Conservation (phyloP, 2,888 invertebrate genomes). For the Sarcophaga carnaria region DNA sequence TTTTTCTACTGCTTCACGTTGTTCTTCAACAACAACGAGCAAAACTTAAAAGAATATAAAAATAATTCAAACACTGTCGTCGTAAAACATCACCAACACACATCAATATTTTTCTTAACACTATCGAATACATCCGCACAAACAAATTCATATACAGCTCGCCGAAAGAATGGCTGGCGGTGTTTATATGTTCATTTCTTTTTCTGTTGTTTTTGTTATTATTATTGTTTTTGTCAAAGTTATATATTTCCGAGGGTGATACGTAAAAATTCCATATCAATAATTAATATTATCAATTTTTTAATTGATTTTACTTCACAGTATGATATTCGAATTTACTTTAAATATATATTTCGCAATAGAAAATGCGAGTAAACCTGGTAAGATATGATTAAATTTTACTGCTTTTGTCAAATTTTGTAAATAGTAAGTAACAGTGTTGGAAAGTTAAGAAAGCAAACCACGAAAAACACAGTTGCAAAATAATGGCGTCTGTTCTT, state of each 20-base stretch:
- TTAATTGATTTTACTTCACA: constrained; percentile 15
- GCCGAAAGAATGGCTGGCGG: background rate
- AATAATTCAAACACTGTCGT: constrained; percentile 59
- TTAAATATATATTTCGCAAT: background rate
- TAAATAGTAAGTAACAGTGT: constrained; percentile 15
- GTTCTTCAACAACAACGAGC: constrained; percentile 49
- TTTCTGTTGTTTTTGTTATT: constrained; percentile 17
- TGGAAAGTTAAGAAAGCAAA: constrained; percentile 1
- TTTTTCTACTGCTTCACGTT: constrained; percentile 47
- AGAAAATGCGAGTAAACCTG: constrained; percentile 14
- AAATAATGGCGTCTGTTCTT: background rate
- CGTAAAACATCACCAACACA: constrained; percentile 26
- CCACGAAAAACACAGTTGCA: constrained; percentile 20
- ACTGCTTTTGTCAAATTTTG: background rate
- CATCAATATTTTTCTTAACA: constrained; percentile 53
- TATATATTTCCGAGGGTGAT: constrained; percentile 13
- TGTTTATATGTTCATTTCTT: constrained; percentile 11
- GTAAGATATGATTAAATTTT: constrained; percentile 2
- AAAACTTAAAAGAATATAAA: constrained; percentile 59
- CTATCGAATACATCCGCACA: constrained; percentile 10
- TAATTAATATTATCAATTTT: constrained; percentile 44
- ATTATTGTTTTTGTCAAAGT: constrained; percentile 40
- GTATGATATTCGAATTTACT: background rate
- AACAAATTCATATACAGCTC: constrained; percentile 7
- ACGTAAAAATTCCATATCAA: background rate